Evolutionary conservation across 2,888 invertebrate species (phyloP).

Genomic region (Eustalomyia histrio): DNA sequence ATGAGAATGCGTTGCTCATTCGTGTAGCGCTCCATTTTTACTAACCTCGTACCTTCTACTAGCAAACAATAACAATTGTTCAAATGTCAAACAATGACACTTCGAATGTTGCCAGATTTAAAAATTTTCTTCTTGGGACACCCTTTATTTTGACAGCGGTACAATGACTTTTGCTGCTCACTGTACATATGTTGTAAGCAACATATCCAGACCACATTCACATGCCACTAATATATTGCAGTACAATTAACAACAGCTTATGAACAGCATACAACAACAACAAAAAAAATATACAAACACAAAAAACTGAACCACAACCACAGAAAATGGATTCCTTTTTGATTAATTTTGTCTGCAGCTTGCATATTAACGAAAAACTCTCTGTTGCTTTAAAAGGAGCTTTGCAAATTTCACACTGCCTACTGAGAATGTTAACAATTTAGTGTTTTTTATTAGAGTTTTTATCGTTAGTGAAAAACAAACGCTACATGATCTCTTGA

Average conservation of each 20-base stretch:
- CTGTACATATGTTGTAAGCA: constrained; percentile 41
- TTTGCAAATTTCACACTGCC: no score
- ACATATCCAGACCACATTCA: constrained; percentile 14
- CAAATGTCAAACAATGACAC: no score
- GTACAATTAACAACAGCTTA: constrained; percentile 49
- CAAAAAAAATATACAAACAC: constrained; percentile 11
- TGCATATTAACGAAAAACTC: background rate
- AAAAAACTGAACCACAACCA: constrained; percentile 50
- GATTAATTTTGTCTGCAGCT: constrained; percentile 24
- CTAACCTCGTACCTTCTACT: no score
- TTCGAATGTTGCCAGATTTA: no score
- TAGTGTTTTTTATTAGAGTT: background rate
- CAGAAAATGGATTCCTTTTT: constrained; percentile 38
- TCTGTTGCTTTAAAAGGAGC: background rate
- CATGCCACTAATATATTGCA: background rate
- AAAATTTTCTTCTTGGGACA: no score
- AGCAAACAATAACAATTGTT: no score
- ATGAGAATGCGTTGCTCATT: no score
- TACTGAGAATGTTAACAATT: background rate
- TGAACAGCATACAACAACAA: constrained; percentile 42
- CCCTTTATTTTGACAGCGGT: no score
- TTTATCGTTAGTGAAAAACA: no score
- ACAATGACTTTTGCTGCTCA: no score
- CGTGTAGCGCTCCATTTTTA: no score
- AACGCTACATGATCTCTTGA: no score